These are phyloP conservation scores for Vireo griseus DNA, from an alignment of 2,797 vertebrate genomes.

Conservation along the genomic window DNA sequence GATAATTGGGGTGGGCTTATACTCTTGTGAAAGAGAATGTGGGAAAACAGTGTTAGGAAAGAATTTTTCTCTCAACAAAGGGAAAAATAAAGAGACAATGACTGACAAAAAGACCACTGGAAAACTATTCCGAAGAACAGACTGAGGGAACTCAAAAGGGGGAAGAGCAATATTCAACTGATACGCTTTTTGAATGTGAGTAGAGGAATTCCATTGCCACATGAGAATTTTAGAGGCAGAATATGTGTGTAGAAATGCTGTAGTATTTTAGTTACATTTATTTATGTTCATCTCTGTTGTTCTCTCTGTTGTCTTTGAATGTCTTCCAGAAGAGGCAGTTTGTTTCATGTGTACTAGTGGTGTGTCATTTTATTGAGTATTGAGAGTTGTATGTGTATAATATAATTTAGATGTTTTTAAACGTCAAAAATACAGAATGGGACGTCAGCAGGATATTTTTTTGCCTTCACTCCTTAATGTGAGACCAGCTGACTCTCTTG, in stretches of 20 bases:
- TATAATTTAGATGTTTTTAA: not conserved
- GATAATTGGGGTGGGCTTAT: not conserved
- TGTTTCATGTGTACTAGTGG: not conserved
- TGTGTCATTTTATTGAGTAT: not conserved
- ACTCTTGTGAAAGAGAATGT: not conserved
- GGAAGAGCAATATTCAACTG: not conserved
- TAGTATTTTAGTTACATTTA: not conserved
- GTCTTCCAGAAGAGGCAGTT: not conserved
- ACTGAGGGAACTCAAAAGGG: not conserved
- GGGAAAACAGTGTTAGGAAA: not conserved
- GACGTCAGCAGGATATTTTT: not conserved
- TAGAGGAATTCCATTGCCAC: not conserved
- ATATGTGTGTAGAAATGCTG: not conserved
- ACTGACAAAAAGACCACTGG: not conserved
- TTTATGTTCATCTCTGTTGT: not conserved
- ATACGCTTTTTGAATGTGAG: not conserved
- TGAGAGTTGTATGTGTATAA: not conserved
- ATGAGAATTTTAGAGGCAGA: not conserved
- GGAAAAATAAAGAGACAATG: not conserved
- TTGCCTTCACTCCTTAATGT: not conserved
- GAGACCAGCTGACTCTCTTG: not conserved
- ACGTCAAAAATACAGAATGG: fast-evolving
- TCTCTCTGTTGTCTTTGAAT: not conserved
- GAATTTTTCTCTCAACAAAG: not conserved
- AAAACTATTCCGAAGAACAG: not conserved